A percentile compares a stretch with the other conserved stretches of the same genome.
These are phyloP conservation scores for Diploptera punctata DNA, from an alignment of 2,888 invertebrate species.

Conservation along the genomic window DNA sequence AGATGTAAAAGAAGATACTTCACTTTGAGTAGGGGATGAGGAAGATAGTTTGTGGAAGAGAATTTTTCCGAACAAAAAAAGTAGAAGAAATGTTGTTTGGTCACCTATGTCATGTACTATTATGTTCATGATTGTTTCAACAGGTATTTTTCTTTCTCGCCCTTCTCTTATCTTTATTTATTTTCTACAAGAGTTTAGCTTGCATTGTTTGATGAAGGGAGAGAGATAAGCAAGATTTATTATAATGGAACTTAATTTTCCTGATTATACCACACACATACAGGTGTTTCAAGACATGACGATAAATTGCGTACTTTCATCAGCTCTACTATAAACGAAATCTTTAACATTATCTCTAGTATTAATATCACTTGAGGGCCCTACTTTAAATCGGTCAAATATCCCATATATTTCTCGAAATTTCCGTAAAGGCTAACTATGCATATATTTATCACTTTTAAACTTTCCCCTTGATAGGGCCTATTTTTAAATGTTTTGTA, in stretches of 20 bases:
- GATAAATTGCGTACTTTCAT: no score
- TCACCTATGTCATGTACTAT: slow-evolving; percentile 24
- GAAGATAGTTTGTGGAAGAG: not conserved
- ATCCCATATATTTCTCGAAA: no score
- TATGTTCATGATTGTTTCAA: slow-evolving; percentile 17
- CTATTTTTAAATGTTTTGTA: no score
- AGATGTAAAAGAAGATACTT: slow-evolving; percentile 5
- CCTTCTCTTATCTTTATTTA: slow-evolving; percentile 13
- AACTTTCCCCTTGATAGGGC: no score
- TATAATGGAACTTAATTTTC: slow-evolving; percentile 10
- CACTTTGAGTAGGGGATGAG: not conserved
- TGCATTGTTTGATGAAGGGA: not conserved
- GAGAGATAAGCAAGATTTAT: slow-evolving; percentile 1
- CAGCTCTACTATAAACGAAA: no score
- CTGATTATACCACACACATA: not conserved
- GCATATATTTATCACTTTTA: no score
- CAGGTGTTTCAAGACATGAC: no score
- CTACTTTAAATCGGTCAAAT: no score
- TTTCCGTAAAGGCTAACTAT: no score
- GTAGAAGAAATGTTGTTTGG: slow-evolving; percentile 23
- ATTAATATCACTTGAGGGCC: no score
- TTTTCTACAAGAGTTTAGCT: not conserved
- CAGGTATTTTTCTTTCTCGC: slow-evolving; percentile 8
- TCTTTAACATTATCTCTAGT: no score
- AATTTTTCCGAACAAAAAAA: not conserved